These are phyloP conservation scores for Leptinotarsa haldemani DNA, from an alignment of 2,888 invertebrate genomes.

Conservation along the genomic window DNA sequence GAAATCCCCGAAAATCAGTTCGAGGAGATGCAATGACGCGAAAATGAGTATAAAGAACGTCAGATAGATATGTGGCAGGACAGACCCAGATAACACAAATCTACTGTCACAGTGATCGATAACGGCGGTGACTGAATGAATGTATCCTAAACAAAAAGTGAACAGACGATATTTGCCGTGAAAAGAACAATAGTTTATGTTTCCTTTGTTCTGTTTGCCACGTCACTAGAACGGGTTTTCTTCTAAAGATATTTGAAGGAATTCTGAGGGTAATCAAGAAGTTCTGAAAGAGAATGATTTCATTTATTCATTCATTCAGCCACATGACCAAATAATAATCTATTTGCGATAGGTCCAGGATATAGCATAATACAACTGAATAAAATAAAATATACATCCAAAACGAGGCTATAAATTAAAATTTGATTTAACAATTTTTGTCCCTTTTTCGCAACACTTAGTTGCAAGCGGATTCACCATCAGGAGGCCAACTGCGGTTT, in stretches of 20 bases:
- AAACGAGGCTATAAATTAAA: no score
- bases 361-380: no score
- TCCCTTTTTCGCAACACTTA: no score
- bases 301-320: no score
- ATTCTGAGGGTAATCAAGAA: neutral
- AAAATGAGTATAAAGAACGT: constrained; percentile 58
- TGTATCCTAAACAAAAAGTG: constrained; percentile 63
- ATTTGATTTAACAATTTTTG: no score
- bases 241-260: neutral
- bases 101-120: constrained; percentile 64
- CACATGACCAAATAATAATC: no score
- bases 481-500: no score
- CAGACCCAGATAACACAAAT: constrained; percentile 64
- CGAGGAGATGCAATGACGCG: constrained; percentile 56
- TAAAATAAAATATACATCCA: no score
- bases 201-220: constrained; percentile 20
- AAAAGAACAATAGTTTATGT: constrained; percentile 57
- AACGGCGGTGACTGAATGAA: constrained; percentile 61
- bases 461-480: no score
- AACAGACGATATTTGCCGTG: constrained; percentile 61
- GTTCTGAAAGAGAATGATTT: no score
- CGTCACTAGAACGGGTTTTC: neutral
- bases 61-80: constrained; percentile 63
- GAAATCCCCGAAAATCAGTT: constrained; percentile 35
- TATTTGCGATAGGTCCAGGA: no score